Percentiles rank a stretch among this genome's conserved stretches.
phyloP scores from a whole-genome alignment of 2,888 invertebrate species.

The Colletes collaris region DNA sequence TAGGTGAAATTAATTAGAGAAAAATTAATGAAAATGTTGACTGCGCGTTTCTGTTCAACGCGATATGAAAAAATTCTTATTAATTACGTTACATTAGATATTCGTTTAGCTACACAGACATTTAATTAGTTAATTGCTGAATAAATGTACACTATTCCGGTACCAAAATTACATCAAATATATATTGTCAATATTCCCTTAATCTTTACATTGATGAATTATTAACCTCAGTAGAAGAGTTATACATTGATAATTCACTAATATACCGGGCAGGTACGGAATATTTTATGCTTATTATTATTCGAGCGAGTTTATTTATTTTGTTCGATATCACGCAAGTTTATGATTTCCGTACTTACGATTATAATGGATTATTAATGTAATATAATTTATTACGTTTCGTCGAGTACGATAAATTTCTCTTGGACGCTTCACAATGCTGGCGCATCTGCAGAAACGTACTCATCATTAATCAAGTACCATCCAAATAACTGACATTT shows the following conservation, averaged over 20 bases:
- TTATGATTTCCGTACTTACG: conserved; percentile 40
- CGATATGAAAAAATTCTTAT: background rate
- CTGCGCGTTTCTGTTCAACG: too few relatives aligned
- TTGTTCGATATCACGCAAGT: background rate
- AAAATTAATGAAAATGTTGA: too few relatives aligned
- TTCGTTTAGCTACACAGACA: too few relatives aligned
- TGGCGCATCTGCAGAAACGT: background rate
- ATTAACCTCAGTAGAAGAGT: too few relatives aligned
- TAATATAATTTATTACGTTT: conserved; percentile 30
- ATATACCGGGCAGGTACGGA: conserved; percentile 28
- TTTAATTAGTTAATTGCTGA: too few relatives aligned
- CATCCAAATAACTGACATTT: conserved; percentile 1
- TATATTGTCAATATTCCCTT: too few relatives aligned
- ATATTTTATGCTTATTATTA: conserved; percentile 42
- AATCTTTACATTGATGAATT: too few relatives aligned
- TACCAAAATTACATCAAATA: too few relatives aligned
- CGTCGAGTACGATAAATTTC: conserved; percentile 10
- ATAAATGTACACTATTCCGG: too few relatives aligned
- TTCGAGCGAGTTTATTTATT: background rate
- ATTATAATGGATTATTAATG: conserved; percentile 17
- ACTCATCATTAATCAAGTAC: background rate
- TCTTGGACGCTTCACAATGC: background rate
- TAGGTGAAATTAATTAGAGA: too few relatives aligned
- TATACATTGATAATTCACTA: background rate
- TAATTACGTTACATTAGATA: background rate